These are phyloP conservation scores for Apocheima hispidaria DNA, from an alignment of 2,888 invertebrate genomes.

Conservation along the genomic window DNA sequence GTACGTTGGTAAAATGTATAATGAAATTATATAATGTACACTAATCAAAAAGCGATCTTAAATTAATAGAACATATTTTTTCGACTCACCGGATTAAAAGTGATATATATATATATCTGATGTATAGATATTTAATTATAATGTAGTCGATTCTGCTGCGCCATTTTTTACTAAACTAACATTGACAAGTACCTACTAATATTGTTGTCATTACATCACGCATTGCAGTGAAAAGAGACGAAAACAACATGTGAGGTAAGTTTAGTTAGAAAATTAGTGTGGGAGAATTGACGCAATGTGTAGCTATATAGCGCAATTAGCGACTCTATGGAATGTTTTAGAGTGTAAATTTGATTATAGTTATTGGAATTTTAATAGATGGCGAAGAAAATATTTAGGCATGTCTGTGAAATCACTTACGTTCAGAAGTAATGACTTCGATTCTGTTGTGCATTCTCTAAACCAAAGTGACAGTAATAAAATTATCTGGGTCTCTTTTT, in stretches of 20 bases:
- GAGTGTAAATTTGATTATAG: not conserved
- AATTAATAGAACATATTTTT: not conserved
- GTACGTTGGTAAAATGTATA: too few species aligned
- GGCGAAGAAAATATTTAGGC: not conserved
- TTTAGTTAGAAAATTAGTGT: not conserved
- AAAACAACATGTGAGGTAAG: too few species aligned
- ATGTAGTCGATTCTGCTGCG: not conserved
- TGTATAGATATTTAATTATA: not conserved
- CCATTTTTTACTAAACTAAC: not conserved
- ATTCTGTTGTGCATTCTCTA: too few species aligned
- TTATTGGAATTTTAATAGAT: not conserved
- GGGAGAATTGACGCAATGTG: not conserved
- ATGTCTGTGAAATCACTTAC: not conserved
- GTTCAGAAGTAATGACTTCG: not conserved
- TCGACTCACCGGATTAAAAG: slow-evolving; percentile 20
- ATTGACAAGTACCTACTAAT: too few species aligned
- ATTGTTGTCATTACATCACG: not conserved
- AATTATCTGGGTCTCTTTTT: too few species aligned
- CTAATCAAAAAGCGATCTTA: too few species aligned
- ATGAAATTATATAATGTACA: too few species aligned
- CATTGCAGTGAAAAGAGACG: too few species aligned
- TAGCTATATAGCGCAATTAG: not conserved
- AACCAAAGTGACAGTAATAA: too few species aligned
- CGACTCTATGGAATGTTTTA: slow-evolving; percentile 12
- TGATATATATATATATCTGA: slow-evolving; percentile 11